A percentile compares a stretch with the other conserved stretches of the same genome.
Conservation (phyloP, 2,888 invertebrate genomes). For the Drosophila barbarae region DNA sequence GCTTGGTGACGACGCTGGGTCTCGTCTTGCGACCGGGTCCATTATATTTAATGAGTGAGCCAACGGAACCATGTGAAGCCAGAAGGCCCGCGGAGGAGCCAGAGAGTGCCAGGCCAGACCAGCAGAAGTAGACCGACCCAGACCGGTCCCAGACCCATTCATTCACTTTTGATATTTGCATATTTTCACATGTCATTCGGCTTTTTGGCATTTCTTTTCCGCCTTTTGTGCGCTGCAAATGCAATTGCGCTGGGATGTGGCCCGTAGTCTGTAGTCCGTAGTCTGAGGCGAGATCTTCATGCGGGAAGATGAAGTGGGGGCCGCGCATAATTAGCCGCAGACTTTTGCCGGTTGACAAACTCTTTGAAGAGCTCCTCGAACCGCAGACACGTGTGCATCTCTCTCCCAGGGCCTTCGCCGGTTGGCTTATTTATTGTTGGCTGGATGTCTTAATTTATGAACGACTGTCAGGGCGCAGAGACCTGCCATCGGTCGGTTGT, state of each 20-base stretch:
- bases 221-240: conserved; percentile 65
- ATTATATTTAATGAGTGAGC: conserved; percentile 63
- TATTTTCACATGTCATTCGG: conserved; percentile 75
- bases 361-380: conserved; percentile 66
- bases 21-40: conserved; percentile 62
- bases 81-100: conserved; percentile 6
- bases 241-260: conserved; percentile 43
- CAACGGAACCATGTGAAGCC: conserved; percentile 31
- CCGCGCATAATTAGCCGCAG: conserved; percentile 73
- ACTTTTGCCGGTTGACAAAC: conserved; percentile 73
- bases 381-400: conserved; percentile 64
- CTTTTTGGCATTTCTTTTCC: conserved; percentile 67
- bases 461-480: conserved; percentile 53
- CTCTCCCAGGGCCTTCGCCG: conserved; percentile 31
- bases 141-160: conserved; percentile 52
- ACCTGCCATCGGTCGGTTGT: conserved; percentile 32
- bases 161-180: conserved; percentile 73
- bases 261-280: conserved; percentile 5
- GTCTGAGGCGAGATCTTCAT: conserved; percentile 41
- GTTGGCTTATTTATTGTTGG: conserved; percentile 68
- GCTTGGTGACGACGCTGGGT: conserved; percentile 45
- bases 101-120: conserved; percentile 39
- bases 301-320: conserved; percentile 50
- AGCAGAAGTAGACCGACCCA: conserved; percentile 34
- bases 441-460: conserved; percentile 74